Percentiles rank a stretch among this genome's conserved stretches.
Conservation (phyloP, 2,113 vertebrate species). For the Indicator maculatus region DNA sequence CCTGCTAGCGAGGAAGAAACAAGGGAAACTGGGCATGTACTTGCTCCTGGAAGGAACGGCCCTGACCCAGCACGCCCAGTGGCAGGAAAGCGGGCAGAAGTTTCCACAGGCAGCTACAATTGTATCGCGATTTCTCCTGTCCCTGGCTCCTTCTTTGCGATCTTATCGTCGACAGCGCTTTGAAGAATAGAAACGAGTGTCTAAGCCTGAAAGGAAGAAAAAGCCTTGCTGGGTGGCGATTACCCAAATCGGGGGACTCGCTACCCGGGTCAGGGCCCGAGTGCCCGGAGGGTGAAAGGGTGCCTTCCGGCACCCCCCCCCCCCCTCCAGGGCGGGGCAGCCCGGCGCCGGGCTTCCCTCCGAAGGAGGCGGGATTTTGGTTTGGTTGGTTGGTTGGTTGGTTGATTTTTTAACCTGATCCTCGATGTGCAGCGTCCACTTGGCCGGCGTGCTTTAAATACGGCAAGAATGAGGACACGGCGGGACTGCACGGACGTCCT, state of each 20-base stretch:
- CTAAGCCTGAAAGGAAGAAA: background rate
- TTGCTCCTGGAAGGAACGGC: background rate
- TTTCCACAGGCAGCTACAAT: background rate
- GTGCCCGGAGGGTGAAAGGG: background rate
- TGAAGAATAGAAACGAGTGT: fast-evolving
- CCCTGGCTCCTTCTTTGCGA: background rate
- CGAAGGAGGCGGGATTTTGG: too few species aligned
- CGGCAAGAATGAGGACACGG: fast-evolving
- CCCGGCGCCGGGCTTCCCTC: fast-evolving
- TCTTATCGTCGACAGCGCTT: fast-evolving
- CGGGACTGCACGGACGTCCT: fast-evolving
- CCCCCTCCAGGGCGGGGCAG: fast-evolving
- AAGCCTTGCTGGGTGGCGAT: fast-evolving
- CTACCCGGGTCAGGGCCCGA: fast-evolving
- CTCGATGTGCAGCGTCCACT: fast-evolving
- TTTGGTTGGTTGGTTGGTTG: too few species aligned
- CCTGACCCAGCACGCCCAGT: fast-evolving
- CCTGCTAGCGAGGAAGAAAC: background rate
- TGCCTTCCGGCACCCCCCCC: fast-evolving
- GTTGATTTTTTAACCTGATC: background rate
- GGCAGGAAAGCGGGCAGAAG: fast-evolving
- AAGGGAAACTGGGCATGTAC: fast-evolving
- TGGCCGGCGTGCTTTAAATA: background rate
- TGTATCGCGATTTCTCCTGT: fast-evolving
- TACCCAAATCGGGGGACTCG: fast-evolving